These are phyloP conservation scores for Melanostigma gelatinosum DNA, from an alignment of 2,113 vertebrate genomes.

Conservation along the genomic window DNA sequence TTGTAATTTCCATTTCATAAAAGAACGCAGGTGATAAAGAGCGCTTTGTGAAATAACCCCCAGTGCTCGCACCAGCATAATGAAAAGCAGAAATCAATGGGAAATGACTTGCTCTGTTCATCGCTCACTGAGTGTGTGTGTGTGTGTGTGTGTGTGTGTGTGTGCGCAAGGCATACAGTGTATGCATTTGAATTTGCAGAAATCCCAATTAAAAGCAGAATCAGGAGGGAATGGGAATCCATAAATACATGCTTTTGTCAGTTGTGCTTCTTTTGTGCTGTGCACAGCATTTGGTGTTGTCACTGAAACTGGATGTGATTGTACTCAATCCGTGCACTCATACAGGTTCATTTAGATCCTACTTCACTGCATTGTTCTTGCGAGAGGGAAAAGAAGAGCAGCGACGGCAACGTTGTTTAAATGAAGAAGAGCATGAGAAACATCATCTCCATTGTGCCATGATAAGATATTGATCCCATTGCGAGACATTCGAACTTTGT, in stretches of 20 bases:
- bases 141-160: slow-evolving; percentile 8
- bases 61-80: slow-evolving; percentile 47
- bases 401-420: slow-evolving; percentile 25
- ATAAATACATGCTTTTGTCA: slow-evolving; percentile 45
- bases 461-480: slow-evolving; percentile 18
- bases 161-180: slow-evolving; percentile 10
- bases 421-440: slow-evolving; percentile 22
- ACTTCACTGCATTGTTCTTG: slow-evolving; percentile 5
- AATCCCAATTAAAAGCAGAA: slow-evolving; percentile 63
- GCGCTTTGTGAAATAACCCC: slow-evolving; percentile 55
- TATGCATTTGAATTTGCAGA: slow-evolving; percentile 13
- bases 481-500: background rate
- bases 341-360: slow-evolving; percentile 48
- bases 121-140: slow-evolving; percentile 33
- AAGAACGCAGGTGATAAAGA: slow-evolving; percentile 53
- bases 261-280: slow-evolving; percentile 42
- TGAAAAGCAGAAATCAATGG: slow-evolving; percentile 68
- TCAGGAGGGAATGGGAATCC: slow-evolving; percentile 47
- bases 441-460: slow-evolving; percentile 1
- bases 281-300: slow-evolving; percentile 36
- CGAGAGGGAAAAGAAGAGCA: slow-evolving; percentile 23
- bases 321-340: slow-evolving; percentile 32
- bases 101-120: slow-evolving; percentile 42
- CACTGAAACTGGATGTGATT: slow-evolving; percentile 29
- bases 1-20: slow-evolving; percentile 69